A percentile compares a stretch with the other conserved stretches of the same genome.
phyloP scores from a whole-genome alignment of 2,888 invertebrate genomes.

The Rhaphigaster nebulosa region DNA sequence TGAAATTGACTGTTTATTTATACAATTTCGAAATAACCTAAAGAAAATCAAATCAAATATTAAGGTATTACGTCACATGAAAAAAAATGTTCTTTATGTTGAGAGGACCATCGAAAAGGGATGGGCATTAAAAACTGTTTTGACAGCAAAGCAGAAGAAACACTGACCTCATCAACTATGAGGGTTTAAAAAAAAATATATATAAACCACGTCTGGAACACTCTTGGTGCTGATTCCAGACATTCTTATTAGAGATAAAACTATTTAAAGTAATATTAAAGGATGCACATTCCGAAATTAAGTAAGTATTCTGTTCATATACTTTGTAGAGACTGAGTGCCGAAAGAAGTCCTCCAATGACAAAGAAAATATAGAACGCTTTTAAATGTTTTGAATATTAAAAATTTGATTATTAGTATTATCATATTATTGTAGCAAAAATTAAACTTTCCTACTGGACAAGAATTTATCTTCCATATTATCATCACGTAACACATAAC shows the following conservation, averaged over 20 bases:
- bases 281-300: not conserved
- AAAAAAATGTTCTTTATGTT: not conserved
- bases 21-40: too few relatives aligned
- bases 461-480: too few relatives aligned
- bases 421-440: too few relatives aligned
- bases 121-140: not conserved
- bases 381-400: not conserved
- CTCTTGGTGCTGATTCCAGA: not conserved
- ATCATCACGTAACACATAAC: too few relatives aligned
- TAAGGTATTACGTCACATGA: not conserved
- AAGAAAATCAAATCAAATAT: not conserved
- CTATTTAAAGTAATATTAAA: not conserved
- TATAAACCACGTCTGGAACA: not conserved
- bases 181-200: slow-evolving; percentile 15
- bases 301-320: not conserved
- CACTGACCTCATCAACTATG: not conserved
- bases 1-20: not conserved
- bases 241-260: not conserved
- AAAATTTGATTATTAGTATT: not conserved
- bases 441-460: too few relatives aligned
- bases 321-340: too few relatives aligned
- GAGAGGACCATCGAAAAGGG: not conserved
- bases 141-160: slow-evolving; percentile 18
- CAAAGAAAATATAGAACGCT: not conserved
- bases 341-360: not conserved